Base-by-base conservation (phyloP, 2,888 invertebrate species). In the Orthosia gracilis region DNA sequence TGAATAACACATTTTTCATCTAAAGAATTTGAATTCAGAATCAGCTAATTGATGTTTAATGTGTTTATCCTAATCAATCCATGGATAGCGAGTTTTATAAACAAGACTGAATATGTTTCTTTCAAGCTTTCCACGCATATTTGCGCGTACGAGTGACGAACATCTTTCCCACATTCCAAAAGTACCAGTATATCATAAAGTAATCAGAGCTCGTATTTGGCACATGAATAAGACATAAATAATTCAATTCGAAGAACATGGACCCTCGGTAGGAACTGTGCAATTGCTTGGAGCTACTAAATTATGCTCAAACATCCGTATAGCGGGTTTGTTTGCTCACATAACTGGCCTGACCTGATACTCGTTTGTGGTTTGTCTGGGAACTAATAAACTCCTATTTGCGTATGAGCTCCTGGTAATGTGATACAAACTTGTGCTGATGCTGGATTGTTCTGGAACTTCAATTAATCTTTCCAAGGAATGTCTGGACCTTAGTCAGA, bases 261-360 rank as follows among this genome's bases (percentile, higher is more conserved):
- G 82, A 81, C 85, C 85, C 87, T 87, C 87, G 40, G 73, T 87
- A 86, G 85, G 87, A 87, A 87, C 85, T 87, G 63, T 79, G 82
- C 85, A 87, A 86, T 86, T 86, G 87, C 71, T 71, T 66, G 76
- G 73, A 66, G 71, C 63, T 31, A 76, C 75, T 83, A 85, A 86
- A 85, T 83, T 87, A 66, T 85, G 71, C 23, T 83, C 85, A 83
- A 78, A 75, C 81, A 77, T 81, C 83, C 81, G 83, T 83, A 76
- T 80, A 70, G 74, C 63, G 63, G 54, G 76, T 80, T 52, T 78
- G 83, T 80, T 84, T 79, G 70, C 55, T 78, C 87, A 73, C 52
- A 63, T 59, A 83, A 71, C 69, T 55, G 49, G 58, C 80, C 69
- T 78, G 83, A 69, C 66, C 83, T 66, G 78, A 54, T 79, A 62